Evolutionary conservation across 2,888 invertebrate genomes (phyloP).

Genomic region (Acleris sparsana): DNA sequence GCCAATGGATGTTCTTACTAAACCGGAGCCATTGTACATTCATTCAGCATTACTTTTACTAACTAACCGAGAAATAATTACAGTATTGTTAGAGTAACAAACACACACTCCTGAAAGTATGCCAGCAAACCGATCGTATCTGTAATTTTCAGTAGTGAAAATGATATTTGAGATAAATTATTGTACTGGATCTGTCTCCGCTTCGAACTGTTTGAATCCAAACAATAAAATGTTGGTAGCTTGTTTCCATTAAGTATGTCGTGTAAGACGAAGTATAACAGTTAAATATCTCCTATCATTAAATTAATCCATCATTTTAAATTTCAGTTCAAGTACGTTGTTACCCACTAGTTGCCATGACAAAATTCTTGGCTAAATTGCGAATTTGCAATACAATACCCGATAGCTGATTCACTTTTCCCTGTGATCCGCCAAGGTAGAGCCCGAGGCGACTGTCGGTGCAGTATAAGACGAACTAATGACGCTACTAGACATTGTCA

Average conservation of each 20-base stretch:
- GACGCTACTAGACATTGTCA: conserved; percentile 77
- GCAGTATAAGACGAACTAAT: conserved; percentile 63
- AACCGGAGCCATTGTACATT: conserved; percentile 59
- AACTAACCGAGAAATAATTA: conserved; percentile 52
- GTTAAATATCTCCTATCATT: too few species aligned
- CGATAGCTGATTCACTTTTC: conserved; percentile 34
- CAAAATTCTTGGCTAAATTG: conserved; percentile 4
- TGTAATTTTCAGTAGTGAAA: neutral
- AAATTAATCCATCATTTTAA: neutral
- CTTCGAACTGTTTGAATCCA: too few species aligned
- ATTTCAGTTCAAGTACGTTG: too few species aligned
- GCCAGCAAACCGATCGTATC: neutral
- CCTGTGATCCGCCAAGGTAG: conserved; percentile 36
- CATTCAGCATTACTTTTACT: conserved; percentile 65
- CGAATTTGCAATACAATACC: conserved; percentile 20
- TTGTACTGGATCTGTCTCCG: too few species aligned
- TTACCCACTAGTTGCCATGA: neutral
- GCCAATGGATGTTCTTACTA: conserved; percentile 65
- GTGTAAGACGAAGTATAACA: too few species aligned
- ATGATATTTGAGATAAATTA: too few species aligned
- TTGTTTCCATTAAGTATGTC: too few species aligned
- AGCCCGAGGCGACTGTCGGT: conserved; percentile 46
- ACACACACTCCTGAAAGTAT: neutral
- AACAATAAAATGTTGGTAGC: too few species aligned
- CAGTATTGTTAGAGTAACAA: conserved; percentile 47